These are phyloP conservation scores for Cichlasoma orientale DNA, from an alignment of 2,797 vertebrate species.

Conservation along the genomic window DNA sequence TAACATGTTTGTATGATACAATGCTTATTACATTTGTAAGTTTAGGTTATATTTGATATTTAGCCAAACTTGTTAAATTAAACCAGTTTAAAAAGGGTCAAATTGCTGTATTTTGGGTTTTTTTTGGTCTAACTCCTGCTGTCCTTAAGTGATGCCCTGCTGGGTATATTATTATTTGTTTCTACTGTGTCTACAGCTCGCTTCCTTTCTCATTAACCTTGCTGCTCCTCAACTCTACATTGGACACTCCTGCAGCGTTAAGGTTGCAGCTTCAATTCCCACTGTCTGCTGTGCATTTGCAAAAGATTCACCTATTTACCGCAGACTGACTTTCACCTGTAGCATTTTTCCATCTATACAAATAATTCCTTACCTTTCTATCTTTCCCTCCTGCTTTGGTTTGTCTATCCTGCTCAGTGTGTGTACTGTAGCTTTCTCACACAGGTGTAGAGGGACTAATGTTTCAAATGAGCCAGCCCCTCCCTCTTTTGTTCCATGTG, in stretches of 20 bases:
- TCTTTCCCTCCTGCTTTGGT: slow-evolving; percentile 13
- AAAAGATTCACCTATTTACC: neutral
- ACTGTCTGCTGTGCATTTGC: neutral
- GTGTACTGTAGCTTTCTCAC: slow-evolving; percentile 30
- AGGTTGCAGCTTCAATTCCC: neutral
- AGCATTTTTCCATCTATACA: neutral
- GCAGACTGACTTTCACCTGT: neutral
- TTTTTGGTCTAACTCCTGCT: neutral
- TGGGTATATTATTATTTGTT: neutral
- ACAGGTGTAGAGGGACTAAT: slow-evolving; percentile 54
- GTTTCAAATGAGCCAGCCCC: slow-evolving; percentile 50
- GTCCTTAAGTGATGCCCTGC: neutral
- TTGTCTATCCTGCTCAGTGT: slow-evolving; percentile 17
- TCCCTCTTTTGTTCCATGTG: slow-evolving; percentile 58
- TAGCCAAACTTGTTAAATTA: neutral
- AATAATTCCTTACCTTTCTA: slow-evolving; percentile 31
- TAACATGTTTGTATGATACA: neutral
- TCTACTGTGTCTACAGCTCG: neutral
- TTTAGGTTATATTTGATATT: neutral
- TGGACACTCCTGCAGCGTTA: neutral
- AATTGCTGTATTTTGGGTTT: neutral
- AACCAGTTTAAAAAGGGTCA: neutral
- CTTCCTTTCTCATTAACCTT: neutral
- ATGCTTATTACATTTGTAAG: neutral
- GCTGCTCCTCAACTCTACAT: neutral